These are phyloP conservation scores for Malurus leucopterus DNA, from an alignment of 2,797 vertebrate genomes.

Conservation along the genomic window DNA sequence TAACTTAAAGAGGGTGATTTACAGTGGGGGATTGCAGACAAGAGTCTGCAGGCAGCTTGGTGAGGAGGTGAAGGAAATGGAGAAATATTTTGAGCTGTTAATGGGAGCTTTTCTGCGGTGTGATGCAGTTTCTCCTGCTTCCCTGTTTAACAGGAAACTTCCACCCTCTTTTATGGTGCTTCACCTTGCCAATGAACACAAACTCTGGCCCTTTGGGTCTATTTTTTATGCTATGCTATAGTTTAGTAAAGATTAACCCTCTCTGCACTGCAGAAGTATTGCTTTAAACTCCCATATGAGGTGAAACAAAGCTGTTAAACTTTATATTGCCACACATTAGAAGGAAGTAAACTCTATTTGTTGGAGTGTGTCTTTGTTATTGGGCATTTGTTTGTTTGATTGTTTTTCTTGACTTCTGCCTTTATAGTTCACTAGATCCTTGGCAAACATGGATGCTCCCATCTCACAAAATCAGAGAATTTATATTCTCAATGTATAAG, in stretches of 20 bases:
- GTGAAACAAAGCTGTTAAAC: background rate
- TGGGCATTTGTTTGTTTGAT: background rate
- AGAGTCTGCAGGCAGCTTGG: background rate
- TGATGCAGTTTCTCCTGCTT: background rate
- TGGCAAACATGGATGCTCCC: background rate
- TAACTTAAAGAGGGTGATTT: background rate
- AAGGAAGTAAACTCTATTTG: background rate
- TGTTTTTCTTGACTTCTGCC: background rate
- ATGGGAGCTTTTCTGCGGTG: background rate
- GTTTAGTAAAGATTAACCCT: slow-evolving; percentile 12
- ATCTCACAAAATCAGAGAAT: background rate
- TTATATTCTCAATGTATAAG: background rate
- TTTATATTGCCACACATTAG: background rate
- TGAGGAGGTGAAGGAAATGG: background rate
- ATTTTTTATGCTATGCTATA: background rate
- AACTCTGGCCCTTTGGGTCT: background rate
- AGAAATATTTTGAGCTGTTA: background rate
- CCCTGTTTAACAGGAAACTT: slow-evolving; percentile 12
- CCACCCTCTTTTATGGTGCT: background rate
- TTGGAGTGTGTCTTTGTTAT: background rate
- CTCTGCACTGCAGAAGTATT: background rate
- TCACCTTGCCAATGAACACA: slow-evolving; percentile 1
- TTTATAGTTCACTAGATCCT: background rate
- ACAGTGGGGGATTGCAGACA: fast-evolving
- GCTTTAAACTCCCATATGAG: background rate